These are phyloP conservation scores for Xylocampa areola DNA, from an alignment of 2,888 invertebrate genomes.

Conservation along the genomic window DNA sequence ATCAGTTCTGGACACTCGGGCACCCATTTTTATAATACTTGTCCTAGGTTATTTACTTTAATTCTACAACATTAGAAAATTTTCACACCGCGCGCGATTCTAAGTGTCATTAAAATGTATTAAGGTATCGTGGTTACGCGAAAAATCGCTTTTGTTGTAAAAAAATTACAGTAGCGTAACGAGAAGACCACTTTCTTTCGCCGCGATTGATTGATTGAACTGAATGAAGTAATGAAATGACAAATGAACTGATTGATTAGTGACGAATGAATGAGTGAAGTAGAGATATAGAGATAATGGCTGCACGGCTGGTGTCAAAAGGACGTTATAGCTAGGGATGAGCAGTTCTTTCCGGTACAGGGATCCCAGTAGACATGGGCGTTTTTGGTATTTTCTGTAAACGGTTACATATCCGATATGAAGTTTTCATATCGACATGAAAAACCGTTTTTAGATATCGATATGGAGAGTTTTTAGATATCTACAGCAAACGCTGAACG, in stretches of 20 bases:
- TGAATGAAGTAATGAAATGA: constrained; percentile 16
- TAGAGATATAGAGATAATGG: too few species aligned
- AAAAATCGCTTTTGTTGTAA: constrained; percentile 14
- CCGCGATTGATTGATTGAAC: constrained; percentile 32
- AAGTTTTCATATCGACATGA: too few species aligned
- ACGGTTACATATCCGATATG: too few species aligned
- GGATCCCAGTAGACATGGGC: too few species aligned
- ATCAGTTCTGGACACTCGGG: constrained; percentile 97
- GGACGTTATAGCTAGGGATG: too few species aligned
- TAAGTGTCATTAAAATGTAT: constrained; percentile 4
- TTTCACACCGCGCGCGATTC: constrained; percentile 14
- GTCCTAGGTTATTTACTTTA: constrained; percentile 17
- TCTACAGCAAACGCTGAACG: too few species aligned
- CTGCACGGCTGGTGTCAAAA: too few species aligned
- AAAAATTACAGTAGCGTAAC: constrained; percentile 9
- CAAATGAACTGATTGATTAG: neutral
- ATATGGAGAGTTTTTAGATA: too few species aligned
- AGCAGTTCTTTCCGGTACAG: too few species aligned
- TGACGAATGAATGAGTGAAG: constrained; percentile 4
- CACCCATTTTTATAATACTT: constrained; percentile 93
- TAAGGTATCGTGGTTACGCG: constrained; percentile 4
- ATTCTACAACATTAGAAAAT: constrained; percentile 31
- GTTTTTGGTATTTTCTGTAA: too few species aligned
- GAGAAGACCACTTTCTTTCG: constrained; percentile 2
- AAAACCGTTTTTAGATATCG: too few species aligned